A percentile compares a stretch with the other conserved stretches of the same genome.
Evolutionary conservation across 1,140 invertebrate genomes (phyloP).

Genomic region (Drosophila miranda): DNA sequence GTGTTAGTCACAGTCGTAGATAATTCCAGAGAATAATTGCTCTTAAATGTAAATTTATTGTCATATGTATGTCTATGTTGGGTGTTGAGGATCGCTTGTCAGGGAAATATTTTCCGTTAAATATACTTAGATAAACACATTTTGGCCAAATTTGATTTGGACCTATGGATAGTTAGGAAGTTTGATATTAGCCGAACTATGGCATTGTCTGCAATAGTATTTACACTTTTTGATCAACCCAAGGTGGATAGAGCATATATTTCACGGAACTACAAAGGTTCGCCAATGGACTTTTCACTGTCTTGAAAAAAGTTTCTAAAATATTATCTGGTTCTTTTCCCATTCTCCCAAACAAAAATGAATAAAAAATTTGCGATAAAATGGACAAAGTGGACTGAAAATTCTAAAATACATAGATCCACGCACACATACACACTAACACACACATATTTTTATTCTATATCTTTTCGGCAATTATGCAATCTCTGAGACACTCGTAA

Average conservation of each 20-base stretch:
- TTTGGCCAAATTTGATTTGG: no score
- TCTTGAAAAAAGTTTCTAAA: not conserved
- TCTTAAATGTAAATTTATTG: no score
- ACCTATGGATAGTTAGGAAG: no score
- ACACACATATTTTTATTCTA: constrained; percentile 26
- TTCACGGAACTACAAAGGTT: no score
- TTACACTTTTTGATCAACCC: no score
- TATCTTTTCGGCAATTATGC: constrained; percentile 72
- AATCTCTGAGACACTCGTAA: constrained; percentile 64
- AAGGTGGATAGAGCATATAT: no score
- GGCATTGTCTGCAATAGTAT: no score
- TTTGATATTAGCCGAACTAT: no score
- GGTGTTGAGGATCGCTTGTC: not conserved
- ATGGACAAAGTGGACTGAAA: constrained; percentile 25
- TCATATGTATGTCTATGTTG: not conserved
- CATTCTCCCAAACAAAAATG: constrained; percentile 32
- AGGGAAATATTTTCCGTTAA: not conserved
- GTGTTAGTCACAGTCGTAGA: not conserved
- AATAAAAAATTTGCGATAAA: constrained; percentile 25
- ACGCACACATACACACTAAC: constrained; percentile 13
- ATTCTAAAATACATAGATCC: constrained; percentile 42
- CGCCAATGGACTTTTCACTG: no score
- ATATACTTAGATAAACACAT: not conserved
- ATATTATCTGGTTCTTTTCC: constrained; percentile 6
- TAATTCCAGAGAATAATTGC: no score